Evolutionary conservation across 1,140 invertebrate species (phyloP), one percentile per base, ranked within the genome.

Genomic region (Cylas formicarius): DNA sequence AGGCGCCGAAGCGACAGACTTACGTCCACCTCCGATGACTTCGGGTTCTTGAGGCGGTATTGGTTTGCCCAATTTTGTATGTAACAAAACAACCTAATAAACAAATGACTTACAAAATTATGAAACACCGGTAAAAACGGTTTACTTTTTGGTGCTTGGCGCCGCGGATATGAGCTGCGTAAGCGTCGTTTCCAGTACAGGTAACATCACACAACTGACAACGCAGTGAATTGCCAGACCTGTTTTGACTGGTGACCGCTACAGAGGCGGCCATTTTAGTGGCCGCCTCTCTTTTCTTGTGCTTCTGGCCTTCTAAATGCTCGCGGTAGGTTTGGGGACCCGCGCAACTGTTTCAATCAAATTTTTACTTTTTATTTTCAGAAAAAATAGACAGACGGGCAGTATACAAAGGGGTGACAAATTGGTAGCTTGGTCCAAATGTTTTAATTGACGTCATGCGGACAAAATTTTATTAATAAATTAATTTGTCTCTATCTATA

Each of bases 251-350:
- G 21, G 67, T 72, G n/a, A 63, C 67, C 36, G 62, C 62, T 66
- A 52, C 58, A 61, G 74, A 61, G 65, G 75, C 55, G 65, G 72
- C 80, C 72, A 75, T 79, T 70, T 95, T 95, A 11, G 84, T 74
- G 7, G 87, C 84, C 9, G 87, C 87, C 65, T 97, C 95, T 65
- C 96, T 95, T 74, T 97, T 97, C 72, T 98, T 98, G 68, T 99
- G 95, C 64, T 96, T 95, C 68, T 97, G 92, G 0, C 95, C 95
- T 66, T 96, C 93, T 49, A 98, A 71, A 76, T 98, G 95, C 66
- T 97, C 95, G 39, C 91, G 80, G 67, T 97, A 98, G 0, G 94
- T 96, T 76, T 91, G 66, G 3, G 63, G 63, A 29, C 63, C 63
- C 22, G 63, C 63, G 38, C 63, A 66, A 49, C 63, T 63, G 32